Evolutionary conservation across 2,888 invertebrate species (phyloP), one percentile per base, ranked within the genome.

Genomic region (Parnassius mnemosyne): DNA sequence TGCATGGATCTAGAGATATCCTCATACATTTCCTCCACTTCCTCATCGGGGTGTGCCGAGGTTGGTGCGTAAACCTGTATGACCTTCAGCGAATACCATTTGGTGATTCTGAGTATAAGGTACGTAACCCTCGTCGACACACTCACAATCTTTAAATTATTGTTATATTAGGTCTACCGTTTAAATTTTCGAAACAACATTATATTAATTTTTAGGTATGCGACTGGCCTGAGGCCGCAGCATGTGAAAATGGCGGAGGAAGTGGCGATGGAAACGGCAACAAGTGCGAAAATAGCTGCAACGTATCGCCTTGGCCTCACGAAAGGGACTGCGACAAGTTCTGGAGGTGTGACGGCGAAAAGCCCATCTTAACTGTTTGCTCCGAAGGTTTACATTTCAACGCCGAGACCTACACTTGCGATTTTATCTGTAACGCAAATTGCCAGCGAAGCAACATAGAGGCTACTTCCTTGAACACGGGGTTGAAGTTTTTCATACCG

Each of bases 331-430:
- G 89, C 54, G 81, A 83, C 63, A 85, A 84, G 55, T 89, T 73
- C 79, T 87, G 0, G 75, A 70, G 54, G 68, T 80, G 0, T 68
- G 71, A 43, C 73, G 68, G 61, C 55, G 61, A 2, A 0, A 63
- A 63, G 0, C 69, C 78, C 1, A 69, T 76, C 16, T 42, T 86
- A 41, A 71, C 73, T 0, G 66, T 71, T 0, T 91, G 90, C 65
- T 67, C 86, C 1, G 83, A 85, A 71, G 90, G 90, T 42, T 73
- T 91, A 10, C 79, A 84, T 61, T 91, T 87, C 77, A 90, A 90
- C 55, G 73, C 70, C 0, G 67, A 47, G 0, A 82, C 80, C 0
- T 68, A 66, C 1, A 83, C 83, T 0, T 90, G 90, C 59, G 90
- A 90, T 63, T 88, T 85, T 60, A 77, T 75, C 1, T 81, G 79